These are phyloP conservation scores for Muscicapa comitata DNA, from an alignment of 2,797 vertebrate genomes.

Conservation along the genomic window DNA sequence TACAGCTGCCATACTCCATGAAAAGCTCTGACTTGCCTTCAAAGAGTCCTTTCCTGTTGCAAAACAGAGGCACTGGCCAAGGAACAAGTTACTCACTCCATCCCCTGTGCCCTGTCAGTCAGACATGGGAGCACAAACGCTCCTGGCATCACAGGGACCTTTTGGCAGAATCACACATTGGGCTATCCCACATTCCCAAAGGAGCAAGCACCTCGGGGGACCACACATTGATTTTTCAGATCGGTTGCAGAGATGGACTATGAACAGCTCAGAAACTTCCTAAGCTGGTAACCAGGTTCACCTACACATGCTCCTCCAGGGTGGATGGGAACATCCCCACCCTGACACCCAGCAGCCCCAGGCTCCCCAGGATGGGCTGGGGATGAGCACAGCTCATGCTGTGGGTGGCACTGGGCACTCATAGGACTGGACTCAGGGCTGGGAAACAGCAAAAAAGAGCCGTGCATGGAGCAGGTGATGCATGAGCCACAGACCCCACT, in stretches of 20 bases:
- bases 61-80: not conserved
- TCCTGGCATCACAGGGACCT: not conserved
- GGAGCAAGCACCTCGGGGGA: not conserved
- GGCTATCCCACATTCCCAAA: not conserved
- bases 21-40: not conserved
- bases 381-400: not conserved
- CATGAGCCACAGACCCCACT: accelerated
- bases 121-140: not conserved
- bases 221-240: not conserved
- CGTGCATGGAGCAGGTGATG: accelerated
- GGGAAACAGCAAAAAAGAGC: not conserved
- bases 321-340: not conserved
- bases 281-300: not conserved
- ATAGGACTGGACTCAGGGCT: not conserved
- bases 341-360: not conserved
- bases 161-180: not conserved
- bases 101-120: accelerated
- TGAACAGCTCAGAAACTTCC: not conserved
- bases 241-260: accelerated
- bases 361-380: not conserved
- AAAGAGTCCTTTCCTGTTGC: not conserved
- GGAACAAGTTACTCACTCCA: not conserved
- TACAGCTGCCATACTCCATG: not conserved
- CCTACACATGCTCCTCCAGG: not conserved
- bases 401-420: not conserved